Evolutionary conservation across 1,140 invertebrate species (phyloP).

Genomic region (Physella acuta): DNA sequence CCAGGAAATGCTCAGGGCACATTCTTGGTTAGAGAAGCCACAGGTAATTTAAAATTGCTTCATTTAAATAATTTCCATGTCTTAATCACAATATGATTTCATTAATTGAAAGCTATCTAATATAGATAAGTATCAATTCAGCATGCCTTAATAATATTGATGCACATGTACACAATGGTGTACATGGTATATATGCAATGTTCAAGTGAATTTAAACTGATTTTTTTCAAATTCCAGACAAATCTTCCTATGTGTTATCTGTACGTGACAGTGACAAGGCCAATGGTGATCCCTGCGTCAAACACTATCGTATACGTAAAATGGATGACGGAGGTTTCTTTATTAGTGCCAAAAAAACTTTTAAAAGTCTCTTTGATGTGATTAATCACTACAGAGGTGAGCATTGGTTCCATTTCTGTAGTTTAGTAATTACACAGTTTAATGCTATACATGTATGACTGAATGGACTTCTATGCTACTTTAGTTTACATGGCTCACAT

Average conservation of each 20-base stretch:
- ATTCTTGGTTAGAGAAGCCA: conserved; percentile 82
- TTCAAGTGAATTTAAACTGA: too few relatives aligned
- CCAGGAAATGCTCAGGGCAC: conserved; percentile 93
- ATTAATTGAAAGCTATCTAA: background rate
- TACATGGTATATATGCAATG: too few relatives aligned
- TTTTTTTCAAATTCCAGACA: too few relatives aligned
- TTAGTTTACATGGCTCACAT: background rate
- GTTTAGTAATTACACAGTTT: background rate
- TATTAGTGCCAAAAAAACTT: conserved; percentile 71
- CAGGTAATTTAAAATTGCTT: conserved; percentile 31
- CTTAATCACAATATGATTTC: background rate
- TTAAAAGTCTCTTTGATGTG: conserved; percentile 83
- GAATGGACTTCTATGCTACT: background rate
- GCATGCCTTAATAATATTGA: too few relatives aligned
- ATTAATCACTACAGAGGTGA: conserved; percentile 90
- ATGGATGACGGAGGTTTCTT: conserved; percentile 89
- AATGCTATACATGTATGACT: background rate
- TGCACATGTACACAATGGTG: too few relatives aligned
- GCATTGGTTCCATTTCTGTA: background rate
- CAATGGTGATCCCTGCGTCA: conserved; percentile 66
- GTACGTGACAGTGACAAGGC: conserved; percentile 41
- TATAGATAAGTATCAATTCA: background rate
- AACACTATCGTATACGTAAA: conserved; percentile 97
- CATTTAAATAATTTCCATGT: background rate
- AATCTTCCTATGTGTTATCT: conserved; percentile 49